These are phyloP conservation scores for Leucozona laternaria DNA, from an alignment of 2,888 invertebrate genomes.

Conservation along the genomic window DNA sequence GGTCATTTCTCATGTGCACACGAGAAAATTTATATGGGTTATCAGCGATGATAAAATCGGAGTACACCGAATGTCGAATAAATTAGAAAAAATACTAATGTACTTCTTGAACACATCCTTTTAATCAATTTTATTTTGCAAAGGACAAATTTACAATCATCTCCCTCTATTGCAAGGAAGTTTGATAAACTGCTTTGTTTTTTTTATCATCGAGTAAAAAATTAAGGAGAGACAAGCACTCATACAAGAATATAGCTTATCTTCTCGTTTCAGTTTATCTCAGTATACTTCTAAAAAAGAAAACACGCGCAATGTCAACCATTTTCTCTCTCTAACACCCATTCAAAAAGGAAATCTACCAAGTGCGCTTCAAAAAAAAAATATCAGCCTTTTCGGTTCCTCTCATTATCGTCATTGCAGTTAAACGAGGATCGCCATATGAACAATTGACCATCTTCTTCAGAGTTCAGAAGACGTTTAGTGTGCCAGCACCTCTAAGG, in stretches of 20 bases:
- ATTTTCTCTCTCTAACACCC: conserved; percentile 29
- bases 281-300: conserved; percentile 45
- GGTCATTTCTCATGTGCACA: too few relatives aligned
- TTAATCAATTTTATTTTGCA: neutral
- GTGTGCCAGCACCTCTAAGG: conserved; percentile 71
- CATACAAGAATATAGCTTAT: neutral
- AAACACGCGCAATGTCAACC: conserved; percentile 37
- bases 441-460: conserved; percentile 25
- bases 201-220: neutral
- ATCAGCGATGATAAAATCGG: too few relatives aligned
- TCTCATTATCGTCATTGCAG: conserved; percentile 44
- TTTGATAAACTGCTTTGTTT: neutral
- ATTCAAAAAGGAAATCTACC: conserved; percentile 13
- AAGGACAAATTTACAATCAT: neutral
- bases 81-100: too few relatives aligned
- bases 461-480: conserved; percentile 48
- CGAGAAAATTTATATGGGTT: too few relatives aligned
- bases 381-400: neutral
- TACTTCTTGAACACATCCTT: conserved; percentile 4
- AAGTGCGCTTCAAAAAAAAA: conserved; percentile 36
- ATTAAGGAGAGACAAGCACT: neutral
- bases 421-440: conserved; percentile 65
- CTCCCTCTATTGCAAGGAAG: neutral
- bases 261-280: conserved; percentile 33
- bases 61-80: too few relatives aligned